Base-by-base conservation (phyloP, 2,113 vertebrate genomes). In the Scomber scombrus region DNA sequence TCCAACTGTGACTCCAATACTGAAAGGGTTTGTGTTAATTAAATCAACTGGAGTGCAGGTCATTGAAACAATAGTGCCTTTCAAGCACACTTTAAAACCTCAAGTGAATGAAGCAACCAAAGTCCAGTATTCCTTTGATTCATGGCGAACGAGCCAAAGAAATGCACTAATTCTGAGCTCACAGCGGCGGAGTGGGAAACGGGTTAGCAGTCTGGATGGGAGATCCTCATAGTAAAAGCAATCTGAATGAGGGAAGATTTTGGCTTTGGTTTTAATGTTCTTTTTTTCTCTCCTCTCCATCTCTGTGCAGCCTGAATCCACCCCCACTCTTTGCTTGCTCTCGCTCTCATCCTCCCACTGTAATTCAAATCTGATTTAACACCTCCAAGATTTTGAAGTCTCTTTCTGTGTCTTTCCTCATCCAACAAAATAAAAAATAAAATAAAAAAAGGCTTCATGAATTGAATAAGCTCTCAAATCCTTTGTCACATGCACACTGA, bases 281-380 rank as follows among this genome's bases (percentile, higher is more conserved):
- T 51, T 52, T 70, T 66, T 62, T 40, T 40, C 9, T 40, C 9
- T 40, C 9, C 11, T 3, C 14, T 5, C 18, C 40, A 47, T 64
- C 52, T 69, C 51, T 55, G 19, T 75, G 40, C 58, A 55, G 52
- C 29, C 61, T 75, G 52, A 66, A 70, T 87, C 75, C 73, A 73
- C 75, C 60, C 72, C 71, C 76, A 54, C 60, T 51, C 72, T 26
- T 16, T 9, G 47, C 70, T 66, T 88, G 46, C 64, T 62, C 51
- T 70, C 11, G n/a, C 19, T 71, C 34, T 72, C 15, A 2, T 87
- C 80, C 83, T 83, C 72, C 79, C 80, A 80, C 72, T 80, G 31
- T 54, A 75, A 86, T 84, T 92, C 78, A 85, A 74, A 82, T 91
- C 78, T 85, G 82, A 91, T 90, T 89, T 70, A 88, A 83, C 86